Conservation (phyloP, 2,113 vertebrate genomes). For the Dendrocopos noguchii region DNA sequence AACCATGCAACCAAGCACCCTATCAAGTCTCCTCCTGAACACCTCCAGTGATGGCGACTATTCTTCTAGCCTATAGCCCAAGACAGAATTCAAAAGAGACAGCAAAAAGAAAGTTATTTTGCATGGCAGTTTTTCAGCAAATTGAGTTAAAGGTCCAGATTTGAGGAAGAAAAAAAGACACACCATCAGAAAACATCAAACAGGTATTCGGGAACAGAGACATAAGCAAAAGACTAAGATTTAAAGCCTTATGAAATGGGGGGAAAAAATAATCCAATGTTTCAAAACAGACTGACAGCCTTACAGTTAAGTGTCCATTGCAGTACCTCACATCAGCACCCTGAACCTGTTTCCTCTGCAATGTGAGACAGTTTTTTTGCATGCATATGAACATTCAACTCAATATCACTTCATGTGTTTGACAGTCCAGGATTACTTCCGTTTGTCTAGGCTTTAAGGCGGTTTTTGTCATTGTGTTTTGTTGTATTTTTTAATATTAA, state of each 20-base stretch:
- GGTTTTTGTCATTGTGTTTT: neutral
- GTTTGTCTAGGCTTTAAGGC: neutral
- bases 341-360: neutral
- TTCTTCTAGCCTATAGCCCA: neutral
- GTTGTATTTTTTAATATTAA: neutral
- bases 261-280: neutral
- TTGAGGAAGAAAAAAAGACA: neutral
- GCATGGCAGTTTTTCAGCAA: neutral
- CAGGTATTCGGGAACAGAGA: neutral
- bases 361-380: neutral
- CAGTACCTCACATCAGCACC: neutral
- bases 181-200: neutral
- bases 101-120: neutral
- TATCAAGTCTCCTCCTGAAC: too few relatives aligned
- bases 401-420: neutral
- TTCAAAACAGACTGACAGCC: neutral
- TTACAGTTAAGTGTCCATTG: neutral
- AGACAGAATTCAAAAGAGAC: neutral
- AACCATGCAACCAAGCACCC: too few relatives aligned
- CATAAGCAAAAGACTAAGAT: neutral
- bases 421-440: neutral
- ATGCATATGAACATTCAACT: neutral
- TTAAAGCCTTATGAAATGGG: neutral
- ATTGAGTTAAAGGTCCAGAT: neutral
- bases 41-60: too few relatives aligned